Evolutionary conservation across 2,797 vertebrate genomes (phyloP), one percentile per base, ranked within the genome.

Genomic region (Sebastes elongatus): DNA sequence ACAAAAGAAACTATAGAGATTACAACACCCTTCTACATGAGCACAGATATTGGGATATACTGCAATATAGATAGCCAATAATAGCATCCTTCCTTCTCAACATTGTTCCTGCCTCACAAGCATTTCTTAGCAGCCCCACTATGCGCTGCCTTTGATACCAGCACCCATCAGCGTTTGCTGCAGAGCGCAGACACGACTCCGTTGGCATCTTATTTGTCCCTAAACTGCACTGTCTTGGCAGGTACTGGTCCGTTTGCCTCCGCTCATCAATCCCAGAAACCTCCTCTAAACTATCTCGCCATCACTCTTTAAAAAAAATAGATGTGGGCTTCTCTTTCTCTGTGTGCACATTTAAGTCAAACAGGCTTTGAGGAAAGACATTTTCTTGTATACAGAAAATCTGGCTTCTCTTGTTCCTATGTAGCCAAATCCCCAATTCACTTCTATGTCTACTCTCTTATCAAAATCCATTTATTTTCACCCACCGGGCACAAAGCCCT

Each of bases 381-480:
- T 67, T 70, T 63, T 71, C 78, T 84, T 76, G 67, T 16, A 6
- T 18, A 42, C 22, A 83, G 74, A 77, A 83, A 64, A 82, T 88
- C 66, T 78, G 76, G 74, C 82, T 80, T 80, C 56, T 62, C 55
- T 81, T 82, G 81, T 82, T 83, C 74, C 56, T 72, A 63, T 85
- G 81, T 81, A 76, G 70, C 75, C 72, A 70, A 86, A 87, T 85
- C 85, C 76, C 86, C 5, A 78, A 86, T 75, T 84, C 74, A 71
- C 78, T 61, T 84, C 82, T 65, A 71, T 76, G 78, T 77, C 81
- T 66, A 76, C 42, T 42, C 59, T 77, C 77, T 81, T 88, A 87
- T 90, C 88, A 86, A 91, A 93, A 93, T 78, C 81, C 71, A 89
- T 94, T 91, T 92, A 87, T 90, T 90, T 85, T 89, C 82, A 76